These are phyloP conservation scores for Theristicus caerulescens DNA, from an alignment of 2,113 vertebrate genomes.

Conservation along the genomic window DNA sequence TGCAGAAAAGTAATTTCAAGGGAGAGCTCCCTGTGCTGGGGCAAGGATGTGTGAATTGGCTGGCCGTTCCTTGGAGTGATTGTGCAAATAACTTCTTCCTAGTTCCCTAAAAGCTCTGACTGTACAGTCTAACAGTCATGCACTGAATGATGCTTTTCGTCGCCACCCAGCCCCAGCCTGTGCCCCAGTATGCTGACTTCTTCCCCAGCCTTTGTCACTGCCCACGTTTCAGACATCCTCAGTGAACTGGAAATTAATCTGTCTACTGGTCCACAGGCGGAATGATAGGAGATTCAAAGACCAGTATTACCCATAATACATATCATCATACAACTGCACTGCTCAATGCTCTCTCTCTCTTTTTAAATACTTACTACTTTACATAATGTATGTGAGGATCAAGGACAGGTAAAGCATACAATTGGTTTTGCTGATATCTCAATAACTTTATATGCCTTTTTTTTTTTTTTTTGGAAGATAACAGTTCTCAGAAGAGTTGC, in stretches of 20 bases:
- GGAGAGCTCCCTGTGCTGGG: not conserved
- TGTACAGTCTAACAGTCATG: not conserved
- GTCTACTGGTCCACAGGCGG: not conserved
- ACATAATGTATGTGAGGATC: not conserved
- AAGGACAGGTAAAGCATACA: not conserved
- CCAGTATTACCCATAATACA: not conserved
- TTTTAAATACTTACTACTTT: not conserved
- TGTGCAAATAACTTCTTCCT: not conserved
- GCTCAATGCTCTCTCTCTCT: not conserved
- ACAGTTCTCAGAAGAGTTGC: not conserved
- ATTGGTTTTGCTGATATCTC: not conserved
- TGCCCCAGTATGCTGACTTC: not conserved
- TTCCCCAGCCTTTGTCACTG: not conserved
- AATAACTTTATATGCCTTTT: not conserved
- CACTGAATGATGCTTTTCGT: fast-evolving
- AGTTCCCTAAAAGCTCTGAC: not conserved
- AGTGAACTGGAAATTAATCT: not conserved
- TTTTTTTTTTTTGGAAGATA: not conserved
- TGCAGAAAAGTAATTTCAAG: not conserved
- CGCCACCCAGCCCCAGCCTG: not conserved
- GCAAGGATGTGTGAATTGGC: not conserved
- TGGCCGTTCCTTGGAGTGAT: not conserved
- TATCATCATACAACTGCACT: not conserved
- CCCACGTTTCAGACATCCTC: not conserved
- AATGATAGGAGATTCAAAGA: not conserved